Evolutionary conservation across 2,888 invertebrate genomes (phyloP), one percentile per base, ranked within the genome.

Genomic region (Microplitis deprimator): DNA sequence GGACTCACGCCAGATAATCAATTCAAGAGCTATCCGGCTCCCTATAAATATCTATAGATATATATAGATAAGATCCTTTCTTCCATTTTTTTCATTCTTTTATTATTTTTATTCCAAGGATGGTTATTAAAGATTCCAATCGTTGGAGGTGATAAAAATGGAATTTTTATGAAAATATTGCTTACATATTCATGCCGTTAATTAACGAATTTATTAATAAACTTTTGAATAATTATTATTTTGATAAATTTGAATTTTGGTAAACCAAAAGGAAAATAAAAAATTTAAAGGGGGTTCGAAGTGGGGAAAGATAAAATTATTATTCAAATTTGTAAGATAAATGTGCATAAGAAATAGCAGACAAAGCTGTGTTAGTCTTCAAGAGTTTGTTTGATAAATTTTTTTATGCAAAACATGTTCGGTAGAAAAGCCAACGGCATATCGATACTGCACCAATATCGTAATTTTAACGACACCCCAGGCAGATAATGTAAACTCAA

Each of bases 401-500:
- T 79, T 76, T 78, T 76, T 77, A 78, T 80, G 77, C 74, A 77
- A 77, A 77, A 72, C 61, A 76, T 69, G 76, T 16, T 60, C 16
- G n/a, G 39, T 16, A 29, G 29, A 29, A 29, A 29, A 29, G 59
- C 61, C 38, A 67, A 68, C 71, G 79, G 83, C 81, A 84, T 85
- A 86, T 85, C 86, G 86, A 85, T 84, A 81, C 81, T 83, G 82
- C 86, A 82, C 50, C 50, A 50, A 50, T 50, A 50, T 50, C 50
- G 85, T 85, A 85, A 85, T 85, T 85, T 84, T 84, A 85, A 85
- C 84, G 83, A 81, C 79, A 81, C 77, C 79, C 77, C 79, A 81
- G 79, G 83, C 81, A 80, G 83, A 82, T 85, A 84, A 86, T 85
- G 85, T 83, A 83, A 85, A 85, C 86, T 81, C 86, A 83, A 86